A percentile compares a stretch with the other conserved stretches of the same genome.
These are phyloP conservation scores for Hippocampus guttulatus DNA, from an alignment of 2,113 vertebrate species.

Conservation along the genomic window DNA sequence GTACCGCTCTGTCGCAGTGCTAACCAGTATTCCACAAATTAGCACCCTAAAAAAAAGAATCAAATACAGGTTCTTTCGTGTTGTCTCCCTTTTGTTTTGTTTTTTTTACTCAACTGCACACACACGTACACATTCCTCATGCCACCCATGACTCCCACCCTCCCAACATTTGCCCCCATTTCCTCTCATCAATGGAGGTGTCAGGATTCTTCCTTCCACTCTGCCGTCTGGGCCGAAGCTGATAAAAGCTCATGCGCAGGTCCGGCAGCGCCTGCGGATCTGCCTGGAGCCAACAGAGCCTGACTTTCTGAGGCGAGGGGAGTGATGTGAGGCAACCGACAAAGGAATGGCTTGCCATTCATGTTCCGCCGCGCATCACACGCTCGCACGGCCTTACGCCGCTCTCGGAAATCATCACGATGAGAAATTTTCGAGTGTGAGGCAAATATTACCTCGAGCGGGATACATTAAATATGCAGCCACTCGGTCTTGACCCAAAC, in stretches of 20 bases:
- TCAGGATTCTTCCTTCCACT: conserved; percentile 50
- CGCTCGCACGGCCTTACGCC: conserved; percentile 21
- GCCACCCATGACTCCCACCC: conserved; percentile 1
- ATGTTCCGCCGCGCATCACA: conserved; percentile 40
- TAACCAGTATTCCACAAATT: not conserved
- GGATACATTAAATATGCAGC: not conserved
- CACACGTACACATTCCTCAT: conserved; percentile 8
- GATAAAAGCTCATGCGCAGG: conserved; percentile 75
- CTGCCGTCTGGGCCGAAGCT: conserved; percentile 70
- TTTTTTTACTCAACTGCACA: conserved; percentile 19
- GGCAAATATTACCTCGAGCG: not conserved
- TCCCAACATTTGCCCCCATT: conserved; percentile 27
- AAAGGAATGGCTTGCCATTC: conserved; percentile 53
- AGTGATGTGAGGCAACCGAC: conserved; percentile 56
- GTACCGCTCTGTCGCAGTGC: not conserved
- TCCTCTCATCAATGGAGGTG: conserved; percentile 56
- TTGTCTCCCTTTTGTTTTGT: not conserved
- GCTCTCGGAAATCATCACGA: conserved; percentile 22
- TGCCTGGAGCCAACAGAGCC: conserved; percentile 59
- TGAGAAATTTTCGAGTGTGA: conserved; percentile 13
- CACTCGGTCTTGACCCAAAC: not conserved
- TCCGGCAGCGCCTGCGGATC: conserved; percentile 63
- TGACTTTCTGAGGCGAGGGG: conserved; percentile 66
- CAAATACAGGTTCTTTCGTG: conserved; percentile 16
- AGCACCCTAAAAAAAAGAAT: not conserved